phyloP scores from a whole-genome alignment of 2,888 invertebrate species.

The Nemotelus pantherinus region DNA sequence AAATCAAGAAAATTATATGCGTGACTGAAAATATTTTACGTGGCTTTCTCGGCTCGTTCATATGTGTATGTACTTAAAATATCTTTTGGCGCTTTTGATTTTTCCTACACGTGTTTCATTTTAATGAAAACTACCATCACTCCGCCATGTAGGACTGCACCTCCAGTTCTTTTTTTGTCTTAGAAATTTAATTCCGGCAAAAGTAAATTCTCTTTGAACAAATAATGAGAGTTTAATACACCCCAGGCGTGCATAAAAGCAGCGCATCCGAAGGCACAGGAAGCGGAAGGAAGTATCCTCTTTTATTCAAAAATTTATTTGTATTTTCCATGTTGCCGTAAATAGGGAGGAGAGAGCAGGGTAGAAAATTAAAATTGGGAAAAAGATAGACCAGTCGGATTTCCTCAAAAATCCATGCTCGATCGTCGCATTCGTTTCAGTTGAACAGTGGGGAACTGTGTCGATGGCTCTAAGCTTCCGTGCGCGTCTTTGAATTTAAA shows the following conservation, averaged over 20 bases:
- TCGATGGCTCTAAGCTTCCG: conserved; percentile 53
- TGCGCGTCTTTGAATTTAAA: conserved; percentile 66
- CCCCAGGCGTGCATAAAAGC: not conserved
- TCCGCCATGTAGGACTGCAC: no score
- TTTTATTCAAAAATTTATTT: conserved; percentile 22
- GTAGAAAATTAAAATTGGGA: not conserved
- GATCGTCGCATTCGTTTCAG: not conserved
- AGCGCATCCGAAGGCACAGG: not conserved
- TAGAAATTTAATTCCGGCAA: conserved; percentile 18
- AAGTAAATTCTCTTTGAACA: not conserved
- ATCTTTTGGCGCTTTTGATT: no score
- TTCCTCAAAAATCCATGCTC: no score
- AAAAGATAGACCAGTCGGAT: not conserved
- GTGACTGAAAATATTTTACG: no score
- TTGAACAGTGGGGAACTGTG: not conserved
- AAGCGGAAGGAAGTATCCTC: conserved; percentile 14
- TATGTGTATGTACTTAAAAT: no score
- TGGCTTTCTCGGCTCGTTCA: no score
- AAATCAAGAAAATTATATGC: no score
- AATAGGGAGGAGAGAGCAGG: no score
- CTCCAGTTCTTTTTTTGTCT: not conserved
- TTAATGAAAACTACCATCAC: no score
- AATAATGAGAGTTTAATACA: not conserved
- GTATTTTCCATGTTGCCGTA: not conserved
- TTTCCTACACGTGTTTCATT: no score